A percentile compares a stretch with the other conserved stretches of the same genome.
Evolutionary conservation across 2,888 invertebrate genomes (phyloP).

Genomic region (Hypselothyrea guttata): DNA sequence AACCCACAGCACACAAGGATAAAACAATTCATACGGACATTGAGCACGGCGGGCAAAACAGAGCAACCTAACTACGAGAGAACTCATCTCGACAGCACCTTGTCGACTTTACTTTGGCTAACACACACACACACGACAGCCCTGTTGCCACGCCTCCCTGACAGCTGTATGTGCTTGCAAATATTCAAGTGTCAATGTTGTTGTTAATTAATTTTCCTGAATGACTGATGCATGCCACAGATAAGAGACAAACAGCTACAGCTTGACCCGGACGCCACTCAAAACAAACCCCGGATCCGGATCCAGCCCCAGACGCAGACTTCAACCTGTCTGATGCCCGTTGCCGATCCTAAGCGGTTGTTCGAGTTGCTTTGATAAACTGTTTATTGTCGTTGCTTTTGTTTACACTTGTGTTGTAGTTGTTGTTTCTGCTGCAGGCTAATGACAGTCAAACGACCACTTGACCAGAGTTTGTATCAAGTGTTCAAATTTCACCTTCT

Average conservation of each 20-base stretch:
- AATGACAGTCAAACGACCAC: conserved; percentile 64
- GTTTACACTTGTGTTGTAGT: conserved; percentile 23
- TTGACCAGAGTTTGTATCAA: conserved; percentile 36
- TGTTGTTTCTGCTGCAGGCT: conserved; percentile 44
- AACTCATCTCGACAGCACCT: conserved; percentile 50
- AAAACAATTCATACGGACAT: conserved; percentile 47
- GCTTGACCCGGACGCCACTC: background rate
- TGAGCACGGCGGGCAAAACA: conserved; percentile 28
- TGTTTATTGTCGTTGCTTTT: conserved; percentile 43
- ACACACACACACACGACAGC: background rate
- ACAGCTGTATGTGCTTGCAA: conserved; percentile 53
- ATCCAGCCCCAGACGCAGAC: no score
- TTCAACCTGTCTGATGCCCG: no score
- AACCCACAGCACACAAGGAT: conserved; percentile 40
- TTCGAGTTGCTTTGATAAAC: conserved; percentile 53
- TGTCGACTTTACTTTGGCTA: conserved; percentile 65
- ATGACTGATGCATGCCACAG: conserved; percentile 74
- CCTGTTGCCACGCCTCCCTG: background rate
- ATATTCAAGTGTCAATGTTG: conserved; percentile 77
- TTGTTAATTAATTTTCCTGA: conserved; percentile 76
- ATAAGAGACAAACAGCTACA: conserved; percentile 49
- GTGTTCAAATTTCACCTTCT: conserved; percentile 65
- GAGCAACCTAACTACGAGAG: conserved; percentile 23
- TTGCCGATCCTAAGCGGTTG: conserved; percentile 35
- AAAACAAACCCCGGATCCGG: no score